These are phyloP conservation scores for Drosophila imparisetae DNA, from an alignment of 2,888 invertebrate genomes.

Conservation along the genomic window DNA sequence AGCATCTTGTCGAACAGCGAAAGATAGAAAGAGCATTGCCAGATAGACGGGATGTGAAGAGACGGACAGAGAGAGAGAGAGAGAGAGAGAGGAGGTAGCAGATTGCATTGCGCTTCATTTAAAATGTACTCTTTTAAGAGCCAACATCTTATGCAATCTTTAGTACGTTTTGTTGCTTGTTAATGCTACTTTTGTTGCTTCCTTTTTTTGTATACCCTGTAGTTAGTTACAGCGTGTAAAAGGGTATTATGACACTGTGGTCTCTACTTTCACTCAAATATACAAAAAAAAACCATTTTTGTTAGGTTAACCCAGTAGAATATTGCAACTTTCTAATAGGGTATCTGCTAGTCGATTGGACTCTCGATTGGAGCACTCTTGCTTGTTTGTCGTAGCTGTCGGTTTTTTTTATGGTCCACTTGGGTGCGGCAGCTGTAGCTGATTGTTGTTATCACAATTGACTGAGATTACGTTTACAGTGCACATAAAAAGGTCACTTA, in stretches of 20 bases:
- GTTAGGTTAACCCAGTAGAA: too few species aligned
- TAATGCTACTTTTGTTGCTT: constrained; percentile 36
- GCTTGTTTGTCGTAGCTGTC: constrained; percentile 18
- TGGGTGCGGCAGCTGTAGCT: constrained; percentile 48
- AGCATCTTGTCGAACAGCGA: constrained; percentile 60
- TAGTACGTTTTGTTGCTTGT: constrained; percentile 45
- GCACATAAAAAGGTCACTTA: constrained; percentile 70
- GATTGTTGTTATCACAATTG: constrained; percentile 74
- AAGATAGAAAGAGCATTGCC: background rate
- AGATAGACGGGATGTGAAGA: background rate
- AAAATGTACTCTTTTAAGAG: constrained; percentile 61
- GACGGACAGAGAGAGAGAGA: background rate
- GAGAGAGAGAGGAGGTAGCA: background rate
- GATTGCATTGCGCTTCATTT: constrained; percentile 70
- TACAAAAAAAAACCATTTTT: background rate
- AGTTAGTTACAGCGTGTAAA: accelerated
- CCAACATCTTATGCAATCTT: constrained; percentile 58
- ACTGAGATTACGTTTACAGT: constrained; percentile 70
- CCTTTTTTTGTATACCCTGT: constrained; percentile 1
- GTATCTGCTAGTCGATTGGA: background rate
- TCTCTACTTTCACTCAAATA: background rate
- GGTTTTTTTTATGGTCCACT: constrained; percentile 63
- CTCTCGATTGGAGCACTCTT: background rate
- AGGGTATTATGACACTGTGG: background rate
- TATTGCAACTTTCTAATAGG: background rate